Base-by-base conservation (phyloP, 64 coral and sea anemone genomes). In the Stichodactyla mertensii region DNA sequence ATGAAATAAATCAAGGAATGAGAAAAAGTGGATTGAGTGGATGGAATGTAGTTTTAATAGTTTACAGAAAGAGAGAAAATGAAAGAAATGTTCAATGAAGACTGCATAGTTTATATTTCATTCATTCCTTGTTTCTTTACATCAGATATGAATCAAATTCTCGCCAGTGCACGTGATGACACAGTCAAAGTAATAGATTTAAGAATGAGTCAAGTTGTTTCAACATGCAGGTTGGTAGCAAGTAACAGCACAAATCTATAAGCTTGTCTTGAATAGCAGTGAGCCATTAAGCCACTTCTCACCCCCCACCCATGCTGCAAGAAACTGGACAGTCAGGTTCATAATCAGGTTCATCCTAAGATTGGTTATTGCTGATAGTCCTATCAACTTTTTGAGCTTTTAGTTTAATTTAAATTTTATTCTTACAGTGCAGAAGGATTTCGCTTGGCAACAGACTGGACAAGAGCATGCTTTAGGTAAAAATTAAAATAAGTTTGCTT, bases 401-500 rank as follows among this genome's bases (percentile, higher is more conserved):
- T 24, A 52, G 22, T 45, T 36, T 12, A 55, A 54, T 60, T 5
- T 31, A 3, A 55, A 5, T 64, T 14, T 67, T 18, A 66, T 19
- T 1, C 78, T 55, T 83, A 52, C 60, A 98, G 95, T 77, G 95
- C 89, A 52, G 89, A 98, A 54, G 92, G 92, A 55, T 93, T 98
- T 51, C 93, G 93, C 85, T 78, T 99, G 67, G 97, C 97, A 54
- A 92, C 89, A 79, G 97, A 99, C 79, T 90, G 91, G 79, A 95
- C 96, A 71, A 87, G 96, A 85, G 96, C 96, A 57, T 87, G 82
- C 24, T 98, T 98, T 64, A 98, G 96, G 96, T 98, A 83, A 78
- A 45, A 45, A 45, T 45, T 45, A 45, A 45, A 45, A 45, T 45
- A 45, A 45, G 36, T 45, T 45, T 45, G 36, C 36, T 45, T 45